Evolutionary conservation across 2,797 vertebrate species (phyloP), one percentile per base, ranked within the genome.

Genomic region (Zalophus californianus): DNA sequence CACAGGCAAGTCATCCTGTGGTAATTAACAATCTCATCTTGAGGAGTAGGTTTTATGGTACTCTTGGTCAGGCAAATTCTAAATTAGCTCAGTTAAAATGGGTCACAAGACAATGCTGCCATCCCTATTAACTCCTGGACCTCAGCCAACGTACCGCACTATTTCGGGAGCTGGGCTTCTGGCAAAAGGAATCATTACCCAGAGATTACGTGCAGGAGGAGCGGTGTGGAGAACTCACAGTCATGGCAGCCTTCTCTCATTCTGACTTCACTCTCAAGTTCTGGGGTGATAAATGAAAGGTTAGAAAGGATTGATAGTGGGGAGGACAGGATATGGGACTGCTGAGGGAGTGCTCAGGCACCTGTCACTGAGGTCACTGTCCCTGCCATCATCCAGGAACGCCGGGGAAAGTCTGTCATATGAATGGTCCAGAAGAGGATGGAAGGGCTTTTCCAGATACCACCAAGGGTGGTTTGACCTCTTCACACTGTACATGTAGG

Each of bases 31-130:
- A 66, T 75, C 11, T 62, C 94, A 95, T 78, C n/a, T 80, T 94
- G 91, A 94, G 0, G 5, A 97, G 78, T 86, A 90, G 52, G 78
- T 97, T 98, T 98, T 95, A 94, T 79, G 97, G 94, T 86, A 88
- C 44, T 92, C 86, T 96, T 87, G 95, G 90, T 97, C 96, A 98
- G 97, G 94, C 93, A 97, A 96, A 97, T 97, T 97, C 98, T 98
- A 98, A 98, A 98, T 97, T 94, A 98, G 96, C 96, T 56, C 97
- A 96, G 90, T 97, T 98, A 96, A 98, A 98, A 97, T 2, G 91
- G 97, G 80, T 96, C 92, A 70, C 87, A 97, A 98, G 98, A 97
- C 94, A 97, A 96, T 93, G 78, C 90, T 93, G 96, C 95, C 89
- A 1, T 93, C 82, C 96, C 97, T 97, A 92, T 87, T 97, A 97